Conservation (phyloP, 2,888 invertebrate species). For the Ochropleura leucogaster region DNA sequence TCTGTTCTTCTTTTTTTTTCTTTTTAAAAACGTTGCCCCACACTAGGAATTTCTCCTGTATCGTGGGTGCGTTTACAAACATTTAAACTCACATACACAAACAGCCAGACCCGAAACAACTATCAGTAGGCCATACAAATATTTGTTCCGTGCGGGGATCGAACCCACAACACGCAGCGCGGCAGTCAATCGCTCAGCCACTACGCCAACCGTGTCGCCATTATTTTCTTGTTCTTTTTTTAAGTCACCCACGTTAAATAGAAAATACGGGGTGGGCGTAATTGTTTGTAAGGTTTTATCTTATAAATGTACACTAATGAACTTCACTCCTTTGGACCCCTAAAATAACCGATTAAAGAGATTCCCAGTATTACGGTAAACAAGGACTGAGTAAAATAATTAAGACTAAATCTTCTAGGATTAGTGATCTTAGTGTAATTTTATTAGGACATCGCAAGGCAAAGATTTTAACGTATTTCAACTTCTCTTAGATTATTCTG, state of each 20-base stretch:
- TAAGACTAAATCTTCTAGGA: constrained; percentile 45
- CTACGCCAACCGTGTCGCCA: too few species aligned
- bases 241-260: neutral
- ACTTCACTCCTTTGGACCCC: constrained; percentile 34
- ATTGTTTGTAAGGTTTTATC: constrained; percentile 28
- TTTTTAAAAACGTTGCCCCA: too few species aligned
- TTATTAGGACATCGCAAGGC: constrained; percentile 9
- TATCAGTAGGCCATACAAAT: too few species aligned
- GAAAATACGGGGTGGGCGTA: neutral
- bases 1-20: neutral
- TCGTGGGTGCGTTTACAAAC: too few species aligned
- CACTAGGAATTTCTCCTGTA: too few species aligned
- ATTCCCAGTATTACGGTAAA: constrained; percentile 33
- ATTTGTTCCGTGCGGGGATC: too few species aligned
- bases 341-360: constrained; percentile 36
- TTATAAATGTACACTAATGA: constrained; percentile 26
- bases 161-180: too few species aligned
- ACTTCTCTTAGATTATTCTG: neutral
- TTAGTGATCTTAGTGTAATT: constrained; percentile 42
- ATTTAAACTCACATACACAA: too few species aligned
- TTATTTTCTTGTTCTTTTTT: neutral
- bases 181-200: too few species aligned
- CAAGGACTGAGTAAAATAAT: constrained; percentile 40
- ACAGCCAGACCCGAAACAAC: too few species aligned
- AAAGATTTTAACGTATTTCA: neutral